Percentiles rank a stretch among this genome's conserved stretches.
Evolutionary conservation across 2,888 invertebrate genomes (phyloP).

Genomic region (Notocelia uddmanniana): DNA sequence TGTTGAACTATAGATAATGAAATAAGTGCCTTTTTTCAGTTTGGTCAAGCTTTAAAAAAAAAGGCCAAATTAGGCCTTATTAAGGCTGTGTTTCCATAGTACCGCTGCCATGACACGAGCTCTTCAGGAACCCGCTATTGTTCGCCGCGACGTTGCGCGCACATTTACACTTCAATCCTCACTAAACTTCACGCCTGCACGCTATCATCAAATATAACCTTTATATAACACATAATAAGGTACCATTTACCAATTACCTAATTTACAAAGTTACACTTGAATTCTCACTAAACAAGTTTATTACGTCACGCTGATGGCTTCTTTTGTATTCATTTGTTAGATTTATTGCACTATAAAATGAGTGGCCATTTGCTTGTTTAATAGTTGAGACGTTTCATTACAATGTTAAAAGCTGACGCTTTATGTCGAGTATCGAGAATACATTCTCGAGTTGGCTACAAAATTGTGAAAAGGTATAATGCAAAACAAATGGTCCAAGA

Average conservation of each 20-base stretch:
- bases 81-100: conserved; percentile 13
- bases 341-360: conserved; percentile 42
- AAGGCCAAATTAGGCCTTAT: too few species aligned
- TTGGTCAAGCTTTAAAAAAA: too few species aligned
- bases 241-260: background rate
- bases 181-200: conserved; percentile 15
- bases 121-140: conserved; percentile 34
- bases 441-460: conserved; percentile 3
- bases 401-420: conserved; percentile 38
- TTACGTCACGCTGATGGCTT: conserved; percentile 30
- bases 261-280: conserved; percentile 14
- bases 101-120: conserved; percentile 11
- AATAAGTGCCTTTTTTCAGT: too few species aligned
- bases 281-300: conserved; percentile 34
- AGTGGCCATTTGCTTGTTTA: conserved; percentile 39
- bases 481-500: background rate
- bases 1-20: too few species aligned
- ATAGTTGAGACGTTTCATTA: conserved; percentile 31
- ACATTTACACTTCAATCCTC: conserved; percentile 28
- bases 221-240: background rate
- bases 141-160: conserved; percentile 27
- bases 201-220: conserved; percentile 5
- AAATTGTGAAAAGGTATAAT: background rate
- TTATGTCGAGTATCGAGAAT: conserved; percentile 10
- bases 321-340: conserved; percentile 43